Evolutionary conservation across 2,797 vertebrate genomes (phyloP), one percentile per base, ranked within the genome.

Genomic region (Spheniscus humboldti): DNA sequence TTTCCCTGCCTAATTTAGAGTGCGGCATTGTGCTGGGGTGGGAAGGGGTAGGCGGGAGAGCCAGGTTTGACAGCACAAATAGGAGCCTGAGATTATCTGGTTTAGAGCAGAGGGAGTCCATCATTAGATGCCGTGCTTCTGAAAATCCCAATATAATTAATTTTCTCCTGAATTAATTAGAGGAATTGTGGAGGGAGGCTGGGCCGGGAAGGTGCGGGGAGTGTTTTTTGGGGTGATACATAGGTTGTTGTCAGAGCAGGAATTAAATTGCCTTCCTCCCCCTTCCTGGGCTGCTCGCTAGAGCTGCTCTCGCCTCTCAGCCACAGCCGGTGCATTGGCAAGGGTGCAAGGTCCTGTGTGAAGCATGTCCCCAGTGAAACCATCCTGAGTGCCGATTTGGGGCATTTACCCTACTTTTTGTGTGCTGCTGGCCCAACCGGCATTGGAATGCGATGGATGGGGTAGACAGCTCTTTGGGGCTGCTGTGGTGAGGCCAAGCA

Each of bases 81-180:
- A 78, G 92, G 96, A 93, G 96, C 76, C 78, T 1, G 72, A 76
- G 94, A 90, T 95, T 69, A 92, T 96, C 90, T 78, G 89, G 69
- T 69, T 86, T 82, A 86, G 64, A 66, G 88, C 43, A 2, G 30
- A 60, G 95, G 43, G 92, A 93, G 95, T 95, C 37, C 93, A 93
- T 97, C 98, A 95, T 98, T 98, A 97, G 97, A 94, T 93, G 96
- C 96, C 3, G 39, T 74, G 96, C 93, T 96, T 96, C 97, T 97
- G 96, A 97, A 97, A 98, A 97, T 97, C 98, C 98, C 30, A 86
- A 97, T 71, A 96, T 98, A 98, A 98, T 99, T 98, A 98, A 97
- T 98, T 98, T 98, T 98, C 98, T 98, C 96, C 98, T 97, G 98
- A 98, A 98, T 98, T 98, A 98, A 99, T 98, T 98, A 98, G 97